phyloP scores from a whole-genome alignment of 2,797 vertebrate genomes.

The Enteromius afrohamiltoni region DNA sequence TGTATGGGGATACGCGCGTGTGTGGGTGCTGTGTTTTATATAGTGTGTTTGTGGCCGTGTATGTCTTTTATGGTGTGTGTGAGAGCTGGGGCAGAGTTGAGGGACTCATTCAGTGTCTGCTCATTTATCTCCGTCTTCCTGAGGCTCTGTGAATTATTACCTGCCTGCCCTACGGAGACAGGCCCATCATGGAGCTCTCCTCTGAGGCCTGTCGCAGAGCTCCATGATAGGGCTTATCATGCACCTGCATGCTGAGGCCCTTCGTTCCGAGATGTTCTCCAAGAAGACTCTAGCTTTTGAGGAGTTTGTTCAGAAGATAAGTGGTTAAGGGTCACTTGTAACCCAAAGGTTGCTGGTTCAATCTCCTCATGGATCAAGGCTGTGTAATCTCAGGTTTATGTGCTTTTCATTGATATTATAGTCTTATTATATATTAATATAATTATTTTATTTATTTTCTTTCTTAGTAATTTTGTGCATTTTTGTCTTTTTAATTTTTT shows the following conservation, averaged over 20 bases:
- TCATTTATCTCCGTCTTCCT: conserved; percentile 48
- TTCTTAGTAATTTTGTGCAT: background rate
- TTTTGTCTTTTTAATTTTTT: background rate
- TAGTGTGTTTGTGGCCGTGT: conserved; percentile 30
- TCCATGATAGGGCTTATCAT: conserved; percentile 8
- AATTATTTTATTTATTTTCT: too few species aligned
- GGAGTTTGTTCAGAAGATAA: background rate
- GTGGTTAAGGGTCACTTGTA: background rate
- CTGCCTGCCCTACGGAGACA: conserved; percentile 25
- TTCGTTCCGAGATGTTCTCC: background rate
- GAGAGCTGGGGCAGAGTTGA: conserved; percentile 19
- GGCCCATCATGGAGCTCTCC: conserved; percentile 23
- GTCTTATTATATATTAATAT: background rate
- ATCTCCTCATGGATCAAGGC: background rate
- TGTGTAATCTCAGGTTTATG: background rate
- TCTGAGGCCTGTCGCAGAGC: conserved; percentile 22
- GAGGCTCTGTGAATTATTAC: conserved; percentile 53
- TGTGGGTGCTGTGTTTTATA: conserved; percentile 22
- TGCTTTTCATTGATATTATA: background rate
- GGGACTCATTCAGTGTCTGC: conserved; percentile 38
- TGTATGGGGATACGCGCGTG: conserved; percentile 23
- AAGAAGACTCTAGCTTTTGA: background rate
- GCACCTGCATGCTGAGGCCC: conserved; percentile 18
- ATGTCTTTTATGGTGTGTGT: conserved; percentile 23
- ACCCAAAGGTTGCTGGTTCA: background rate